Evolutionary conservation across 2,797 vertebrate species (phyloP).

Genomic region (Diplodus sargus): DNA sequence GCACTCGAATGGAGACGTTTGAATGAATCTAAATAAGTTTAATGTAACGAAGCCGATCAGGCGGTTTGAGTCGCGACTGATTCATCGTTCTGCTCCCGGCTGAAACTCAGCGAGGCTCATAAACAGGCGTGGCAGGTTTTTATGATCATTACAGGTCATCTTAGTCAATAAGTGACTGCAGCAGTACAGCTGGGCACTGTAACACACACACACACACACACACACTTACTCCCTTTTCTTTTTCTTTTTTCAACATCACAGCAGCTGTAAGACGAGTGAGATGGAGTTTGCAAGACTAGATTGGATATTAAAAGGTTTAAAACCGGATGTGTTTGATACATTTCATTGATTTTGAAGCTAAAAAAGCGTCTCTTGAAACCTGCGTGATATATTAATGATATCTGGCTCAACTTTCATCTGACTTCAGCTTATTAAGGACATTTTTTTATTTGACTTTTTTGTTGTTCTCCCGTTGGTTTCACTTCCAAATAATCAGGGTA

Average conservation of each 20-base stretch:
- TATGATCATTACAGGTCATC: constrained; percentile 30
- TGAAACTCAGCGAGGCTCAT: constrained; percentile 30
- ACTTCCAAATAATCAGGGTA: no score
- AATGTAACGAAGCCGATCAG: neutral
- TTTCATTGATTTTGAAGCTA: no score
- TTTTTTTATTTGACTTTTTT: no score
- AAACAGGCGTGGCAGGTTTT: constrained; percentile 40
- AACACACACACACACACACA: neutral
- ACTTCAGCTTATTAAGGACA: no score
- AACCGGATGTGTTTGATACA: no score
- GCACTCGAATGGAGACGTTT: neutral
- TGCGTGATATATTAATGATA: no score
- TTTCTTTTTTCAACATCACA: neutral
- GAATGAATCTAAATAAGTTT: neutral
- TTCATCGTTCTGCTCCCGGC: neutral
- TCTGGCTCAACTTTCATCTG: no score
- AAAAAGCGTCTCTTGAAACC: no score
- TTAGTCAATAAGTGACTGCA: constrained; percentile 35
- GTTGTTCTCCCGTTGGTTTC: no score
- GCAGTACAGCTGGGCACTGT: neutral
- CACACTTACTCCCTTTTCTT: neutral
- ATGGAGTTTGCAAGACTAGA: no score
- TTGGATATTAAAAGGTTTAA: no score
- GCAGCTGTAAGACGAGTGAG: no score
- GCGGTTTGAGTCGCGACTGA: neutral